Evolutionary conservation across 2,797 vertebrate species (phyloP), one percentile per base, ranked within the genome.

Genomic region (Sebastes minor): DNA sequence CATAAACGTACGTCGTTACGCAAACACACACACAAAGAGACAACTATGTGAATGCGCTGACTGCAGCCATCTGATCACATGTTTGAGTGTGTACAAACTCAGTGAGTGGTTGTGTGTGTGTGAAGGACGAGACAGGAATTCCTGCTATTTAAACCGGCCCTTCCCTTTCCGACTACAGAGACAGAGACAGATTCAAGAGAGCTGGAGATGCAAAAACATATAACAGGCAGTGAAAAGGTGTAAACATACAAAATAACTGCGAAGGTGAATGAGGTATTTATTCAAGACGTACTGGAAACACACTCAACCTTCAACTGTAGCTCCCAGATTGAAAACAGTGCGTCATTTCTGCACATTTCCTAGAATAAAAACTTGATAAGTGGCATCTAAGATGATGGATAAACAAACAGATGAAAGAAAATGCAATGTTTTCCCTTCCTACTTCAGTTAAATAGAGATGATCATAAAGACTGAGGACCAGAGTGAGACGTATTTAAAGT

Each of bases 111-210:
- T 33, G 5, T 69, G 62, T 14, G 30, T 42, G 62, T 83, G 64
- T 86, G 63, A 86, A 80, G 60, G 83, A 89, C 87, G 76, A 49
- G 72, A 91, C 90, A 94, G 92, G 92, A 93, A 91, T 94, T 93
- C 91, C 92, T 93, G 91, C 88, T 68, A 88, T 92, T 92, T 93
- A 90, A 94, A 88, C 55, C n/a, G n/a, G 78, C 89, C 91, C 93
- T 90, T 92, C 91, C 90, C 86, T 91, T 93, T 90, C 88, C 82
- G 78, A 86, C 81, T 25, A 13, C 25, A 27, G 46, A 63, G 38
- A 30, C 2, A 5, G 53, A 42, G 8, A 38, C 9, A 70, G 32
- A 62, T 49, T 46, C 7, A 42, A 61, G 35, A 30, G 25, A 66
- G 23, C 7, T 5, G 11, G 49, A 85, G 62, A 59, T 5, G n/a